Percentiles rank a stretch among this genome's conserved stretches.
Conservation (phyloP, 2,888 invertebrate species). For the Drosophila hamatofila region DNA sequence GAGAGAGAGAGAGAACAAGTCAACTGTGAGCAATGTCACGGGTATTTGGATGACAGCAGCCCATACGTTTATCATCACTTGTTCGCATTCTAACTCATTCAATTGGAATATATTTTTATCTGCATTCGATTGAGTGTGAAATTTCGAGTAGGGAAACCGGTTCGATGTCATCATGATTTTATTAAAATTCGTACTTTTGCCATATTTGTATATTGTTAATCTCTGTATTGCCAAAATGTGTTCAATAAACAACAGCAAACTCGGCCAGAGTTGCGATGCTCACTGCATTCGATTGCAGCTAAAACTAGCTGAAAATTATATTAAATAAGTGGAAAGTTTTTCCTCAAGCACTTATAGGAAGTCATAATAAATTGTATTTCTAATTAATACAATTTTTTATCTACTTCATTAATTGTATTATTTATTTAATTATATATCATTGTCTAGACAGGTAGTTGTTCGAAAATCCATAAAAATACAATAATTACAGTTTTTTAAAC, state of each 20-base stretch:
- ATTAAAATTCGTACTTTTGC: conserved; percentile 51
- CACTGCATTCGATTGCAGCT: not conserved
- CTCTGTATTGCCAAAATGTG: conserved; percentile 63
- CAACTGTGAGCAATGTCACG: conserved; percentile 16
- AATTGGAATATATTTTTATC: conserved; percentile 39
- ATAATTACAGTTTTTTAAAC: too few relatives aligned
- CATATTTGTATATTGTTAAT: conserved; percentile 44
- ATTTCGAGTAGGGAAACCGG: conserved; percentile 57
- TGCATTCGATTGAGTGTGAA: conserved; percentile 50
- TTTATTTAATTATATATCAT: not conserved
- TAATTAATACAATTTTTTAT: not conserved
- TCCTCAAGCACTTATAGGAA: not conserved
- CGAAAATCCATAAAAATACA: not conserved
- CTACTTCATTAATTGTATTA: not conserved
- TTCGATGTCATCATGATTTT: conserved; percentile 73
- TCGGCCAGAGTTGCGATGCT: not conserved
- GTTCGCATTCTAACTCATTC: conserved; percentile 34
- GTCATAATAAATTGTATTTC: not conserved
- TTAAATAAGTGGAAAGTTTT: not conserved
- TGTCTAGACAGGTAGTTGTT: not conserved
- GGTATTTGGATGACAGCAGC: conserved; percentile 37
- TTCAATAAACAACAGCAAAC: conserved; percentile 10
- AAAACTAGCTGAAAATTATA: not conserved
- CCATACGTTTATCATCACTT: conserved; percentile 36
- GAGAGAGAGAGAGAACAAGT: not conserved